These are phyloP conservation scores for Synergus umbraculus DNA, from an alignment of 2,888 invertebrate genomes.

Conservation along the genomic window DNA sequence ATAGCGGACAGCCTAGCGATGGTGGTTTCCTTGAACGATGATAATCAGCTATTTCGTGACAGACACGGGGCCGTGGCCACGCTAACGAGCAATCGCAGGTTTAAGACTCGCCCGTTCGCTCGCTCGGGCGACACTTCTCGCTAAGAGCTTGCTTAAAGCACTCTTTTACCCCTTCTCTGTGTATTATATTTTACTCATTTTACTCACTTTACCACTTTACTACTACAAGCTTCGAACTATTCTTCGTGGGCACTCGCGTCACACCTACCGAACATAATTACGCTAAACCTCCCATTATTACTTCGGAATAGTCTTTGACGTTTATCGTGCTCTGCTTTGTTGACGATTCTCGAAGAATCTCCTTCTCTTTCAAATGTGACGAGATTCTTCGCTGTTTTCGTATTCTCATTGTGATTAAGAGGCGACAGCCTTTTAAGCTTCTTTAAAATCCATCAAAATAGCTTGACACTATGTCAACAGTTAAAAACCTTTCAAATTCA, in stretches of 20 bases:
- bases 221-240: not conserved
- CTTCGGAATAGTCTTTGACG: constrained; percentile 64
- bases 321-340: constrained; percentile 59
- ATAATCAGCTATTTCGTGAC: constrained; percentile 78
- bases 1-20: constrained; percentile 63
- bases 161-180: constrained; percentile 50
- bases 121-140: constrained; percentile 71
- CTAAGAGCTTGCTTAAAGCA: constrained; percentile 58
- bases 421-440: no score
- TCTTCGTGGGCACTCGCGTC: constrained; percentile 46
- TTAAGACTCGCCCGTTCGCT: constrained; percentile 63
- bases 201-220: constrained; percentile 26
- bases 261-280: constrained; percentile 68
- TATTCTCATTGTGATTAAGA: not conserved
- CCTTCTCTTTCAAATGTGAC: not conserved
- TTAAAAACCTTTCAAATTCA: no score
- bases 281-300: constrained; percentile 64
- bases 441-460: no score
- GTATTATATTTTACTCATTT: constrained; percentile 46
- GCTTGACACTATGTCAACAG: no score
- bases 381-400: no score
- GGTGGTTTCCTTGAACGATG: constrained; percentile 77
- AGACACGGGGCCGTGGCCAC: constrained; percentile 77
- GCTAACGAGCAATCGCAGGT: constrained; percentile 77
- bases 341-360: constrained; percentile 33